These are phyloP conservation scores for Neopelma chrysocephalum DNA, from an alignment of 2,797 vertebrate genomes.

Conservation along the genomic window DNA sequence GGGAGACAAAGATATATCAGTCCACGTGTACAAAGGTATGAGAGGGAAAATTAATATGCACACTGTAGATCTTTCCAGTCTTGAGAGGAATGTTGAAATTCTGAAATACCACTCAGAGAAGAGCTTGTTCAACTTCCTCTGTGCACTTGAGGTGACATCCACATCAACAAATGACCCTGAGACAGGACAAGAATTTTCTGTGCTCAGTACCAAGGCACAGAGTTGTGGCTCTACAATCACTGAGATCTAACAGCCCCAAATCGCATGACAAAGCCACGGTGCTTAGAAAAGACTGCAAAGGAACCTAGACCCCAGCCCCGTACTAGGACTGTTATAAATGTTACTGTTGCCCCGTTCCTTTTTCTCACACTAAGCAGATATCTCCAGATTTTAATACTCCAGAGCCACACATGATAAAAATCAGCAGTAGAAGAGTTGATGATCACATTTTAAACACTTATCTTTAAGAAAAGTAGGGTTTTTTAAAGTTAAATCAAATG, in stretches of 20 bases:
- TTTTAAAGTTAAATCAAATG: background rate
- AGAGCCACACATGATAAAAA: background rate
- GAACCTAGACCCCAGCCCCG: background rate
- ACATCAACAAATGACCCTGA: background rate
- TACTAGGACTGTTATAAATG: background rate
- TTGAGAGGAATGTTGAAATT: background rate
- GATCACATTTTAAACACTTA: background rate
- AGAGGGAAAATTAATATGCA: background rate
- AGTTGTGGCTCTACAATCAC: background rate
- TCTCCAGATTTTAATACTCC: background rate
- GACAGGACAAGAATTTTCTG: background rate
- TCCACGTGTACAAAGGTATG: background rate
- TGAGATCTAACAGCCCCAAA: background rate
- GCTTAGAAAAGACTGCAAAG: background rate
- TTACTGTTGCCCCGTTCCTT: background rate
- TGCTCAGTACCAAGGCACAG: background rate
- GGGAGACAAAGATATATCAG: background rate
- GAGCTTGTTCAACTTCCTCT: background rate
- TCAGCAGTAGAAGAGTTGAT: background rate
- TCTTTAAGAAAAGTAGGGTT: background rate
- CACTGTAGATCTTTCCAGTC: background rate
- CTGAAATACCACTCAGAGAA: background rate
- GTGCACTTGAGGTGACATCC: accelerated
- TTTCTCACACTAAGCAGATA: background rate
- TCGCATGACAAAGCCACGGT: background rate